Base-by-base conservation (phyloP, 2,113 vertebrate genomes). In the Ageneiosus marmoratus region DNA sequence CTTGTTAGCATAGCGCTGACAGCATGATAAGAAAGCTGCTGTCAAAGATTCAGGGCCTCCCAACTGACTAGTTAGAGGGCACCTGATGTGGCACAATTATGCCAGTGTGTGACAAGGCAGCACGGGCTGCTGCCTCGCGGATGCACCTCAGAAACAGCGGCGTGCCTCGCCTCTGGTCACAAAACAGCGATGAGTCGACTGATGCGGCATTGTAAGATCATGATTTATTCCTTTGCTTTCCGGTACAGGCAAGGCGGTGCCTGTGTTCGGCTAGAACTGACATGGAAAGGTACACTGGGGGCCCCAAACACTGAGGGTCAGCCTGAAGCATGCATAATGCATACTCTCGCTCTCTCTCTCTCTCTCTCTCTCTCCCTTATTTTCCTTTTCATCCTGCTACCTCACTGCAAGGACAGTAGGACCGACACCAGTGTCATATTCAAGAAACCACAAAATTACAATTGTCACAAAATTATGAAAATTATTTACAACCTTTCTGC, bases 1-100 rank as follows among this genome's bases (percentile, higher is more conserved):
- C 97, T 96, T 94, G 95, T 98, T 98, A 97, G 95, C 96, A 97
- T 96, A 96, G 93, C 90, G 92, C 96, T 97, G 97, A 96, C 96
- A 97, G 95, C 88, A 94, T 94, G 96, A 96, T 93, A 95, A 96
- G 97, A 95, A 93, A 91, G 94, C 95, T 94, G 93, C 95, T 98
- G 97, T 97, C 98, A 98, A 80, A 95, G 91, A 87, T 90, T 87
- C 85, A 90, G 94, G 94, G 95, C 88, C 91, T 94, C 98, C 96
- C 96, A 94, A 93, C 94, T 97, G 97, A 97, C 97, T 97, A 97
- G 96, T 97, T 96, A 97, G 93, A 94, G 91, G 90, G 90, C 75
- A 93, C 92, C 95, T 92, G 95, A 94, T 92, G 95, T 95, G 92
- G 93, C 92, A 94, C 96, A 94, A 96, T 97, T 96, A 97, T 92